Evolutionary conservation across 2,797 vertebrate species (phyloP).

Genomic region (Esox masquinongy): DNA sequence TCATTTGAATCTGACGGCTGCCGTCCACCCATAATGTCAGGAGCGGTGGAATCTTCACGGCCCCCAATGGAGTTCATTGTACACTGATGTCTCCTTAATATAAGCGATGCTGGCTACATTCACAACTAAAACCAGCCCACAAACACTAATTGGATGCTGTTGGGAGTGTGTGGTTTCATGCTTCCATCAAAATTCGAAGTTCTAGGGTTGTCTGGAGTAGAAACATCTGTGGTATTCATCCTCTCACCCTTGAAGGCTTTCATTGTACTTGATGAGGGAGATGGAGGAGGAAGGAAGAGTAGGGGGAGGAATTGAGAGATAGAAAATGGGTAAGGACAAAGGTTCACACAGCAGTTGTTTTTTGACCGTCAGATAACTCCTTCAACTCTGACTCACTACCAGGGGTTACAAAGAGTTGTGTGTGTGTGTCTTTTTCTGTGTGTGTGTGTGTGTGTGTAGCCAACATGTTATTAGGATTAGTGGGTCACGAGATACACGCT

Average conservation of each 20-base stretch:
- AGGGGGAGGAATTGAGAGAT: conserved; percentile 2
- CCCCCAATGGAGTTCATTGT: conserved; percentile 30
- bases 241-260: neutral
- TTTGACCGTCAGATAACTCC: conserved; percentile 19
- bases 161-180: neutral
- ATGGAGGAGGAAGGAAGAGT: neutral
- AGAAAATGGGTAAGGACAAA: neutral
- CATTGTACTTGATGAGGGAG: neutral
- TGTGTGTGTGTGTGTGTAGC: conserved; percentile 50
- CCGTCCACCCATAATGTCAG: conserved; percentile 32
- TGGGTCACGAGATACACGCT: conserved; percentile 65
- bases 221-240: neutral
- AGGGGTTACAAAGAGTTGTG: neutral
- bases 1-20: conserved; percentile 55
- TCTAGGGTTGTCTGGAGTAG: neutral
- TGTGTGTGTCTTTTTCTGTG: conserved; percentile 10
- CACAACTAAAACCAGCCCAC: neutral
- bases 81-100: too few species aligned
- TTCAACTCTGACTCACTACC: neutral
- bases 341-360: conserved; percentile 24
- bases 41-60: conserved; percentile 34
- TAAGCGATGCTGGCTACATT: neutral
- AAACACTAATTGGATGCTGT: neutral
- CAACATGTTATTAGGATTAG: conserved; percentile 74
- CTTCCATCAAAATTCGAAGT: neutral